Evolutionary conservation across 2,888 invertebrate genomes (phyloP).

Genomic region (Papilio demoleus): DNA sequence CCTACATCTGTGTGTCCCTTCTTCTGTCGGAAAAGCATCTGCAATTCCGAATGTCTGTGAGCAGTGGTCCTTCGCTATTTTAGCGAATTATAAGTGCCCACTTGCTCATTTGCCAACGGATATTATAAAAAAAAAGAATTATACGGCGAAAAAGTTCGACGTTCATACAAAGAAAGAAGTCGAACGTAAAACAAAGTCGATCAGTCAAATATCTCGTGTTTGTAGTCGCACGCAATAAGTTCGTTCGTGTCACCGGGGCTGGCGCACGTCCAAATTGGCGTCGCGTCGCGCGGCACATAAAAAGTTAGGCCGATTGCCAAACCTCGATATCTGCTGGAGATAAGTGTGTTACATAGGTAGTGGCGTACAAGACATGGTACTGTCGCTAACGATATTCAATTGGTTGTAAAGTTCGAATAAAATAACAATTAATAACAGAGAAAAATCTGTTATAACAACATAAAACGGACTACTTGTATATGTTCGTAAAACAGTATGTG

Average conservation of each 20-base stretch:
- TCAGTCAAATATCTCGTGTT: slow-evolving; percentile 26
- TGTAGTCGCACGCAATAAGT: slow-evolving; percentile 36
- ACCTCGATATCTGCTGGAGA: slow-evolving; percentile 36
- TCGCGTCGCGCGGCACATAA: slow-evolving; percentile 36
- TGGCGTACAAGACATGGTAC: background rate
- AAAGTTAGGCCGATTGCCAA: slow-evolving; percentile 42
- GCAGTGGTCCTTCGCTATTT: too few relatives aligned
- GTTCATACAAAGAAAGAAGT: background rate
- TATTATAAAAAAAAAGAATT: too few relatives aligned
- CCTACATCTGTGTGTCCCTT: too few relatives aligned
- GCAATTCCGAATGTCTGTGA: too few relatives aligned
- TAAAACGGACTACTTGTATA: too few relatives aligned
- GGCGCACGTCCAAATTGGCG: slow-evolving; percentile 41
- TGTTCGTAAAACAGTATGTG: too few relatives aligned
- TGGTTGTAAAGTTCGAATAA: background rate
- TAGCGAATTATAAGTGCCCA: too few relatives aligned
- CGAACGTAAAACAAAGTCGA: slow-evolving; percentile 15
- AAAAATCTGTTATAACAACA: too few relatives aligned
- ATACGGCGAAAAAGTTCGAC: background rate
- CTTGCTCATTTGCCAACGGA: too few relatives aligned
- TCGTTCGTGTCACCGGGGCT: slow-evolving; percentile 32
- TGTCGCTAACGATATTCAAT: background rate
- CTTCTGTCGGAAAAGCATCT: too few relatives aligned
- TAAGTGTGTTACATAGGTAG: slow-evolving; percentile 36
- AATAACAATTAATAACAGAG: background rate